Conservation (phyloP, 64 coral and sea anemone genomes). For the Stichodactyla helianthus region DNA sequence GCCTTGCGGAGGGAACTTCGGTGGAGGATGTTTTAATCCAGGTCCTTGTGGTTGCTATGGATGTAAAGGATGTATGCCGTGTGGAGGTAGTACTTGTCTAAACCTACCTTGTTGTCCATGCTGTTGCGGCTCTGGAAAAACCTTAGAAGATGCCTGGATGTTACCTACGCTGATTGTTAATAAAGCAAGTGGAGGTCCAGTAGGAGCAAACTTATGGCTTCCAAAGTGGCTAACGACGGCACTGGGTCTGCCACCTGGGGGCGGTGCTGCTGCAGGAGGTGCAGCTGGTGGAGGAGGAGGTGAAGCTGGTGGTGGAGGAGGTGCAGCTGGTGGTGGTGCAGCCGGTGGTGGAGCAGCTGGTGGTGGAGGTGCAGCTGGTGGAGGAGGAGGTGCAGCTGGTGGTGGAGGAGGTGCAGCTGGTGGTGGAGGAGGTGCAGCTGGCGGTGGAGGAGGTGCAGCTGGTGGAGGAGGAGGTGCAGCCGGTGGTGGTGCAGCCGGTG, state of each 20-base stretch:
- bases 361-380: slow-evolving; percentile 7
- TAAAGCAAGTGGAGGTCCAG: slow-evolving; percentile 44
- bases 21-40: slow-evolving; percentile 39
- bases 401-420: slow-evolving; percentile 30
- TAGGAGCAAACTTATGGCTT: slow-evolving; percentile 39
- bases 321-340: slow-evolving; percentile 16
- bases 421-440: slow-evolving; percentile 10
- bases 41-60: slow-evolving; percentile 2
- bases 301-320: slow-evolving; percentile 22
- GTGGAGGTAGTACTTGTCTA: slow-evolving; percentile 50
- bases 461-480: slow-evolving; percentile 11
- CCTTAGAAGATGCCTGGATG: slow-evolving; percentile 63
- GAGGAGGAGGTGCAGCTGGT: slow-evolving; percentile 21
- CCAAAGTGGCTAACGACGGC: slow-evolving; percentile 40
- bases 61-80: slow-evolving; percentile 38
- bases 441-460: slow-evolving; percentile 22
- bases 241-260: slow-evolving; percentile 30
- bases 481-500: neutral
- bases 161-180: slow-evolving; percentile 68
- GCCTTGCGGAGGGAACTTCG: slow-evolving; percentile 47
- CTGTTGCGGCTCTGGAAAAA: slow-evolving; percentile 53
- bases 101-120: slow-evolving; percentile 68
- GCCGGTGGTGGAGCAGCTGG: slow-evolving; percentile 20
- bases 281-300: slow-evolving; percentile 8
- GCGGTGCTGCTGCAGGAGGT: slow-evolving; percentile 8